Evolutionary conservation across 2,113 vertebrate species (phyloP).

Genomic region (Myodes glareolus): DNA sequence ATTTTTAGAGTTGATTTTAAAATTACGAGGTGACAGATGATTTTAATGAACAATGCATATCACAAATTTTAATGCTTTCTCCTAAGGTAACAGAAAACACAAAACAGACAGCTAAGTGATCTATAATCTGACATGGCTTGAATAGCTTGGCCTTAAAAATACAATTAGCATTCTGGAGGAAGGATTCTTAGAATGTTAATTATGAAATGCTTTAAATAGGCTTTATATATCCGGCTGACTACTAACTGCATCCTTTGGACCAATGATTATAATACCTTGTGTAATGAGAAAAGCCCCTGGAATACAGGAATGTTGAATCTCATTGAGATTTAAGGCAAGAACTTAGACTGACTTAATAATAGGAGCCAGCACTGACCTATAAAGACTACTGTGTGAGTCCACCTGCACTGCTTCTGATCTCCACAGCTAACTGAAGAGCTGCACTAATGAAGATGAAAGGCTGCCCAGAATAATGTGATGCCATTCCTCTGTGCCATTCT

Average conservation of each 20-base stretch:
- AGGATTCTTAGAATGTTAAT: neutral
- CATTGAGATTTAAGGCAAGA: neutral
- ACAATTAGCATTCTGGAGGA: neutral
- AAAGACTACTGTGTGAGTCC: neutral
- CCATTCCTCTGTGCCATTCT: neutral
- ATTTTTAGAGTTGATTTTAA: neutral
- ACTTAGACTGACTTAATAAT: neutral
- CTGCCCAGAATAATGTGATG: neutral
- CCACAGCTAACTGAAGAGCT: neutral
- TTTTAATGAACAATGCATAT: constrained; percentile 6
- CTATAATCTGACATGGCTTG: neutral
- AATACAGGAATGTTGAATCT: neutral
- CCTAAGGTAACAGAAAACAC: neutral
- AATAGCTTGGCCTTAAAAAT: neutral
- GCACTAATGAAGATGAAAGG: neutral
- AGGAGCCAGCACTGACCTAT: neutral
- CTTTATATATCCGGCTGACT: neutral
- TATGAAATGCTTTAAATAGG: neutral
- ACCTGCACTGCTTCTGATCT: neutral
- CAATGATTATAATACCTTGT: neutral
- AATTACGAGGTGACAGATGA: neutral
- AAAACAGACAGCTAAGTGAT: neutral
- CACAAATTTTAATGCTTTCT: neutral
- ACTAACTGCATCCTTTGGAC: neutral
- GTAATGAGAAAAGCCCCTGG: neutral